These are phyloP conservation scores for Protobothrops flavoviridis DNA, from an alignment of 2,113 vertebrate species.

Conservation along the genomic window DNA sequence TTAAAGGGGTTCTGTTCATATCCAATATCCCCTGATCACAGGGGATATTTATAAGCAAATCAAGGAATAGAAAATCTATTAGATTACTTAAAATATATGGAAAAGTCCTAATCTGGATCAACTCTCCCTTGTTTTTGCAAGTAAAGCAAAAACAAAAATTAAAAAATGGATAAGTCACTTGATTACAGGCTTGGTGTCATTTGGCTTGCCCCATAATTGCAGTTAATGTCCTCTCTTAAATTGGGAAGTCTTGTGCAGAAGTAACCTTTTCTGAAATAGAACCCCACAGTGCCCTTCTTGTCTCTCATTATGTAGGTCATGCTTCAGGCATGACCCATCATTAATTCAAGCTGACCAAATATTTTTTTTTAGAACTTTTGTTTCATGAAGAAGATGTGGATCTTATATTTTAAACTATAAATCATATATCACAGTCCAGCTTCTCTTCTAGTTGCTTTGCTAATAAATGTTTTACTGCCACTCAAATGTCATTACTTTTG, in stretches of 20 bases:
- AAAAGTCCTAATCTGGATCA: not conserved
- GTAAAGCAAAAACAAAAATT: not conserved
- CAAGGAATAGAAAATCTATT: not conserved
- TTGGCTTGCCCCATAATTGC: not conserved
- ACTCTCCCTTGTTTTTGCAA: not conserved
- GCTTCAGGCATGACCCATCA: not conserved
- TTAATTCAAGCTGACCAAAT: not conserved
- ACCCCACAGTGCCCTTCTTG: not conserved
- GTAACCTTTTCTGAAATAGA: not conserved
- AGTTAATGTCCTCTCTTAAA: not conserved
- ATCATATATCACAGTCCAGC: not conserved
- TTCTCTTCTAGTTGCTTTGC: conserved; percentile 6
- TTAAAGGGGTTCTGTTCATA: not conserved
- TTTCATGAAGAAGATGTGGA: not conserved
- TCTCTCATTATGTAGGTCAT: not conserved
- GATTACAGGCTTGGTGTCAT: not conserved
- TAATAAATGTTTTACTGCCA: conserved; percentile 14
- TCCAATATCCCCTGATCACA: not conserved
- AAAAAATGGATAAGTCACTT: not conserved
- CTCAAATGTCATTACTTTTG: conserved; percentile 25
- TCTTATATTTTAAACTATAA: not conserved
- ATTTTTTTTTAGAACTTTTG: not conserved
- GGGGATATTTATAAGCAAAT: not conserved
- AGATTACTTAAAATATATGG: not conserved
- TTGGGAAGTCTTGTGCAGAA: not conserved